Percentiles rank a stretch among this genome's conserved stretches.
Evolutionary conservation across 1,140 invertebrate species (phyloP).

Genomic region (Marisa cornuarietis): DNA sequence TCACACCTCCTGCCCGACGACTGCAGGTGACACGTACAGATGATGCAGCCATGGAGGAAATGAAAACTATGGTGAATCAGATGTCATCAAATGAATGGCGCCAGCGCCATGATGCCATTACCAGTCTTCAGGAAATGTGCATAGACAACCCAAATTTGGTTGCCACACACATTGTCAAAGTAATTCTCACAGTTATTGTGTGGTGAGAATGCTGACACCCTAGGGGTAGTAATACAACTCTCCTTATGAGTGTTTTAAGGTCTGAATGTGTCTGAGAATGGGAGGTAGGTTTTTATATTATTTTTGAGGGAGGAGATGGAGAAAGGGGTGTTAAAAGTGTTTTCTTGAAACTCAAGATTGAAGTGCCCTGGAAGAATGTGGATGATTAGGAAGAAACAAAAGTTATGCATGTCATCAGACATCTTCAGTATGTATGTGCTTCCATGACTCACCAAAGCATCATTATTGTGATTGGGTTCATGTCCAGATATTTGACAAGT

Average conservation of each 20-base stretch:
- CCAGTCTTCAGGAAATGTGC: constrained; percentile 55
- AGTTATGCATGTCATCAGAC: no score
- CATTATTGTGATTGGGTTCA: constrained; percentile 5
- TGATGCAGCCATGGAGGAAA: constrained; percentile 58
- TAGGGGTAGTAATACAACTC: no score
- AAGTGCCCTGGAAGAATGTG: no score
- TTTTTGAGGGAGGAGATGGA: no score
- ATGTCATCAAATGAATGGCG: constrained; percentile 61
- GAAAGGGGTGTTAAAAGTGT: no score
- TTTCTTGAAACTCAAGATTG: no score
- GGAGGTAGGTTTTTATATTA: no score
- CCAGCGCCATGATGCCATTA: constrained; percentile 57
- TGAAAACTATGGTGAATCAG: constrained; percentile 53
- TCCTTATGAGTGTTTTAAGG: no score
- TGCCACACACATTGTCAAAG: constrained; percentile 56
- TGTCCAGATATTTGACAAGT: constrained; percentile 66
- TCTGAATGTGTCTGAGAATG: no score
- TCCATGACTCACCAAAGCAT: not conserved
- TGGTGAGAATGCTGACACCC: not conserved
- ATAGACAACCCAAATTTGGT: constrained; percentile 52
- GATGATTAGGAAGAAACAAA: no score
- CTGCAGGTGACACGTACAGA: constrained; percentile 45
- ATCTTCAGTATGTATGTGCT: no score
- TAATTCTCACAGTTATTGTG: constrained; percentile 23
- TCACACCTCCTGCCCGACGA: constrained; percentile 31